These are phyloP conservation scores for Oedothorax gibbosus DNA, from an alignment of 1,140 invertebrate genomes.

Conservation along the genomic window DNA sequence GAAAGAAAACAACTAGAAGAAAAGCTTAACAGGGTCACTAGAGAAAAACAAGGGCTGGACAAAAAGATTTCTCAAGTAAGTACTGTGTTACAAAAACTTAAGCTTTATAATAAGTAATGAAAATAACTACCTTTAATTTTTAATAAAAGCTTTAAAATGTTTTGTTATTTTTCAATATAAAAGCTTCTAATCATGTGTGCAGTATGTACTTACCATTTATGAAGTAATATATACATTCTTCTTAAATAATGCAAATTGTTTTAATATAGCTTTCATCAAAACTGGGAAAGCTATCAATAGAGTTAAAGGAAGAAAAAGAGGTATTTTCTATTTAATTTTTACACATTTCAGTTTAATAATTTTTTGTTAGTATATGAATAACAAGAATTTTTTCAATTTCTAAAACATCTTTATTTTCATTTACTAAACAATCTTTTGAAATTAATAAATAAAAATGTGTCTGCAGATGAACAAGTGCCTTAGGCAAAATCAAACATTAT, in stretches of 20 bases:
- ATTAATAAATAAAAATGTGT: neutral
- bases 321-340: constrained; percentile 16
- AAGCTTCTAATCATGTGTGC: too few species aligned
- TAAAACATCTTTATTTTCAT: neutral
- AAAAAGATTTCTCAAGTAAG: constrained; percentile 63
- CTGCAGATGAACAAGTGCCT: constrained; percentile 74
- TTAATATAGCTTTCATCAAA: constrained; percentile 58
- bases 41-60: constrained; percentile 63
- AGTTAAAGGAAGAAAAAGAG: constrained; percentile 64
- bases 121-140: too few species aligned
- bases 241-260: neutral
- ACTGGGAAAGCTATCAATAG: constrained; percentile 46
- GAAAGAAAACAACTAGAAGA: constrained; percentile 62
- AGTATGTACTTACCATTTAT: too few species aligned
- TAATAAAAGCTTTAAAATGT: too few species aligned
- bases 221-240: neutral
- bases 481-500: constrained; percentile 81
- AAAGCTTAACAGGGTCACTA: constrained; percentile 54
- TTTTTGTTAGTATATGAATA: neutral
- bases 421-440: neutral
- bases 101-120: neutral
- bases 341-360: neutral
- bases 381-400: neutral
- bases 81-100: neutral
- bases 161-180: too few species aligned